These are phyloP conservation scores for Nesospiza acunhae DNA, from an alignment of 2,113 vertebrate genomes.

Conservation along the genomic window DNA sequence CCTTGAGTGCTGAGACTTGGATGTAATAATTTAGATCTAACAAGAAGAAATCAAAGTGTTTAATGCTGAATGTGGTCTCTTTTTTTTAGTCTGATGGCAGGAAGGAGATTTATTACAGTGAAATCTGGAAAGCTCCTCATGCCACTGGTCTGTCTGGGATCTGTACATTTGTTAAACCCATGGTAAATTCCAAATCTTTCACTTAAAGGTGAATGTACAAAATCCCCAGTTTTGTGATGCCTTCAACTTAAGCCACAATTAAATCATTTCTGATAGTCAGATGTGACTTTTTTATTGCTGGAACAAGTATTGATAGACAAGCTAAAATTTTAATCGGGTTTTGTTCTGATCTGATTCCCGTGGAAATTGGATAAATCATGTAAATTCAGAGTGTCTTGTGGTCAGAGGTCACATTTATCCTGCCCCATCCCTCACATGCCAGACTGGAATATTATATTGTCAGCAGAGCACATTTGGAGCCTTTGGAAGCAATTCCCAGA, in stretches of 20 bases:
- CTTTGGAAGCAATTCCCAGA: background rate
- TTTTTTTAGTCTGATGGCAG: background rate
- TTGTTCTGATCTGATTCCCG: background rate
- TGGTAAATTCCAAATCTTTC: background rate
- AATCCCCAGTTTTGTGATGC: background rate
- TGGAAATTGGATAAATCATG: background rate
- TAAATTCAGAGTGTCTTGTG: background rate
- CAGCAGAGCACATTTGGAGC: background rate
- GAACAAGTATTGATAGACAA: background rate
- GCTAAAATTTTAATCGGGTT: background rate
- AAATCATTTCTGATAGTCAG: background rate
- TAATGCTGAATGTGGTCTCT: background rate
- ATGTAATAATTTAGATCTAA: background rate
- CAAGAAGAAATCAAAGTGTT: background rate
- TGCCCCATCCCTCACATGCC: background rate
- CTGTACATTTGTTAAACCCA: background rate
- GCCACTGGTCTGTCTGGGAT: background rate
- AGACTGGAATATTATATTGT: background rate
- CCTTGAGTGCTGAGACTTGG: background rate
- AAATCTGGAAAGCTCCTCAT: background rate
- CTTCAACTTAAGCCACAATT: background rate
- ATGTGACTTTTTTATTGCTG: background rate
- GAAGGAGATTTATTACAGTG: background rate
- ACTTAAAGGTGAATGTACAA: background rate
- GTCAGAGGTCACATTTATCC: slow-evolving; percentile 8